These are phyloP conservation scores for Lepidocolaptes lacrymiger DNA, from an alignment of 2,797 vertebrate species.

Conservation along the genomic window DNA sequence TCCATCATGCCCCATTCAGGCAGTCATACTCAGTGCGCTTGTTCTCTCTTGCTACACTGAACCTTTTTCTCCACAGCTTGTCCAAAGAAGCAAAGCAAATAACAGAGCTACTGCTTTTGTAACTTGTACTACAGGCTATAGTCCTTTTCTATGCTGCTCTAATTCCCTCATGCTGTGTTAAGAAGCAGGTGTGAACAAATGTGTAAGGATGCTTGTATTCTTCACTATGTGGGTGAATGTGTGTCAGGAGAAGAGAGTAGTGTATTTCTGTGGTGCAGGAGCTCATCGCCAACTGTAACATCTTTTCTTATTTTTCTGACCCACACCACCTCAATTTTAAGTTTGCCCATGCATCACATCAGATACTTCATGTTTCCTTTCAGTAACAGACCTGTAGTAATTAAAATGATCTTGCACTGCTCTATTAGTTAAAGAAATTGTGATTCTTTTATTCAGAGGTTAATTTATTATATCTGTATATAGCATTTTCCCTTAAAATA, in stretches of 20 bases:
- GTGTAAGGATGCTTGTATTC: background rate
- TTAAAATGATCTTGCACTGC: slow-evolving; percentile 39
- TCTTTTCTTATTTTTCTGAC: background rate
- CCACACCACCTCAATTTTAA: slow-evolving; percentile 1
- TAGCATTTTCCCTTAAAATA: slow-evolving; percentile 39
- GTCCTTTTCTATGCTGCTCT: background rate
- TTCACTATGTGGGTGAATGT: background rate
- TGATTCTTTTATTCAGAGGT: slow-evolving; percentile 30
- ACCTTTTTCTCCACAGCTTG: slow-evolving; percentile 19
- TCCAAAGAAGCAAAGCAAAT: slow-evolving; percentile 34
- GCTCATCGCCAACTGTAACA: background rate
- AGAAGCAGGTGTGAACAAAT: slow-evolving; percentile 21
- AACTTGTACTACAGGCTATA: background rate
- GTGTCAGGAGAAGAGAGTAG: background rate
- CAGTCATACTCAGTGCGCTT: slow-evolving; percentile 11
- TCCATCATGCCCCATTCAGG: slow-evolving; percentile 43
- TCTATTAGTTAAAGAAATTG: slow-evolving; percentile 62
- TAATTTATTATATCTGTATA: slow-evolving; percentile 45
- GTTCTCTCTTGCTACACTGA: slow-evolving; percentile 37
- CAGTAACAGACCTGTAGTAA: slow-evolving; percentile 22
- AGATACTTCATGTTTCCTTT: slow-evolving; percentile 29
- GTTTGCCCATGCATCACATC: slow-evolving; percentile 4
- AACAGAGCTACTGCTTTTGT: slow-evolving; percentile 39
- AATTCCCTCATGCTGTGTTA: slow-evolving; percentile 1
- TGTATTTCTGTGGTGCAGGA: background rate